A percentile compares a stretch with the other conserved stretches of the same genome.
phyloP scores from a whole-genome alignment of 2,888 invertebrate species.

The Philhelius pedissequus region DNA sequence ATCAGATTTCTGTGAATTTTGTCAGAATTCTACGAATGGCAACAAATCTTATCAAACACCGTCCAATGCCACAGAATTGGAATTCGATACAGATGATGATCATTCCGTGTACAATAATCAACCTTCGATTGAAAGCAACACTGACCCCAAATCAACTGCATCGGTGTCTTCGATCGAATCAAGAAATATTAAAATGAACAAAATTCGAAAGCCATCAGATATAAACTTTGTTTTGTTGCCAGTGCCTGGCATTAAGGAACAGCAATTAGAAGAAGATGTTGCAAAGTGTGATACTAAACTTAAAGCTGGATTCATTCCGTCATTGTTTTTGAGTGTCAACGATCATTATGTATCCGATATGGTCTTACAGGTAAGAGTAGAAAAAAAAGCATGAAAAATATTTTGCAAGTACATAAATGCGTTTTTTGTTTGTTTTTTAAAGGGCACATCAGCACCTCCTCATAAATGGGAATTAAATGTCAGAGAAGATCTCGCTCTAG shows the following conservation, averaged over 20 bases:
- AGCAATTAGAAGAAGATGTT: conserved; percentile 73
- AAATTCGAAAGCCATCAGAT: conserved; percentile 36
- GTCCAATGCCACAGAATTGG: conserved; percentile 88
- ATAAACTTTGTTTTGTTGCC: conserved; percentile 75
- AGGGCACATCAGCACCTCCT: conserved; percentile 82
- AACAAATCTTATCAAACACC: conserved; percentile 85
- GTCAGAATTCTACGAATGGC: conserved; percentile 79
- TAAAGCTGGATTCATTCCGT: conserved; percentile 81
- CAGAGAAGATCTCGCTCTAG: conserved; percentile 80
- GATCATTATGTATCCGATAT: conserved; percentile 87
- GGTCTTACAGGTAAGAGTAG: conserved; percentile 84
- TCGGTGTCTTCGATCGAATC: conserved; percentile 8
- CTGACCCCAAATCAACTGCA: neutral
- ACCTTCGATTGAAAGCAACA: conserved; percentile 44
- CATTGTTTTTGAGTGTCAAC: conserved; percentile 82
- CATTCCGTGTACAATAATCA: conserved; percentile 70
- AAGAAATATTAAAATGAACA: conserved; percentile 36
- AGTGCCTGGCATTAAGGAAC: conserved; percentile 79
- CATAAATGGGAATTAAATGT: conserved; percentile 82
- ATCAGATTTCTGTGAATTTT: conserved; percentile 80
- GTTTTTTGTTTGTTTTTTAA: conserved; percentile 16
- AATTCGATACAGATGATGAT: conserved; percentile 79
- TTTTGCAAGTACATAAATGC: conserved; percentile 27
- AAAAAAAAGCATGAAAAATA: neutral
- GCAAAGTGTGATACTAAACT: conserved; percentile 72